Base-by-base conservation (phyloP, 2,888 invertebrate genomes). In the Embidobia sp. region DNA sequence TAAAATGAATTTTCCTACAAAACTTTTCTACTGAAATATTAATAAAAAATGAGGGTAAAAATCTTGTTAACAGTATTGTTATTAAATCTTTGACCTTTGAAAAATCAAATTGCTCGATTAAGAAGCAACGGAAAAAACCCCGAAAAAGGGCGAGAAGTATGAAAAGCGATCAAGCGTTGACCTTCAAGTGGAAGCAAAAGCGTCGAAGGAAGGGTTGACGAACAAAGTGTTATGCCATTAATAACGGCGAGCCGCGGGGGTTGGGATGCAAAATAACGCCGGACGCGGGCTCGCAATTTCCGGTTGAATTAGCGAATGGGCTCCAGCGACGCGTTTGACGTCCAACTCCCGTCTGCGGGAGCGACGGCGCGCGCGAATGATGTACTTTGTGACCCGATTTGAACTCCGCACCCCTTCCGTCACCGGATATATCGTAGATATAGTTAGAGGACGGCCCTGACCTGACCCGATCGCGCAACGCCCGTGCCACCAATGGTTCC, bases 391-490 rank as follows among this genome's bases (percentile, higher is more conserved):
- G 82, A 81, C 83, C 82, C 77, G 81, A 79, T 83, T 83, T 82
- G 81, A 83, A 82, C 82, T 82, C 77, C 79, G 75, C 77, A 80
- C 78, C 70, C 78, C 73, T 78, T 74, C 74, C 74, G 61, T 46
- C 73, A 42, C 70, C 66, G 51, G 53, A 75, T 77, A 66, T 44
- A 55, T 51, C 64, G 74, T 57, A 74, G 77, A 77, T 77, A 66
- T 66, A 55, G 73, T 69, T 61, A 69, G 53, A 59, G 79, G 76
- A 80, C 82, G 85, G 80, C 86, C 84, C 82, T 86, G 86, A 85
- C 85, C 85, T 80, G 85, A 78, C 81, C 79, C 80, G 79, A 70
- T 70, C 77, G 64, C 70, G 57, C 78, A 70, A 59, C 59, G 77
- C 66, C 59, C 69, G 77, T 78, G 77, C 69, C 75, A 73, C 70